Conservation (phyloP, 2,888 invertebrate genomes). For the Temnothorax unifasciatus region DNA sequence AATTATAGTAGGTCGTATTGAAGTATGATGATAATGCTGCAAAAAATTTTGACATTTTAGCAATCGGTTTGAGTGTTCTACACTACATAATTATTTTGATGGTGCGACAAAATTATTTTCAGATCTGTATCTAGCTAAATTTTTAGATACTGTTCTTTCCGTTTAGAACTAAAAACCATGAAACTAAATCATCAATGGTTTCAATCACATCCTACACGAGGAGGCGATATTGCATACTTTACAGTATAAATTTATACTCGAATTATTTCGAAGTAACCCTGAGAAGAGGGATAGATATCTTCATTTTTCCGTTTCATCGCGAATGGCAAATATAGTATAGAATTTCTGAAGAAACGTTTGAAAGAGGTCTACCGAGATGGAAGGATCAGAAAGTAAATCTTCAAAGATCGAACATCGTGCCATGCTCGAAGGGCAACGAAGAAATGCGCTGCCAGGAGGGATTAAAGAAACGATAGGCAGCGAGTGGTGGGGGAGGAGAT, state of each 20-base stretch:
- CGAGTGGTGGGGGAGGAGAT: background rate
- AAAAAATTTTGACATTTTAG: too few relatives aligned
- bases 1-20: too few relatives aligned
- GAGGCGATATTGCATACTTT: slow-evolving; percentile 5
- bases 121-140: too few relatives aligned
- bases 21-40: too few relatives aligned
- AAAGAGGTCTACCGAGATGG: slow-evolving; percentile 3
- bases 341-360: background rate
- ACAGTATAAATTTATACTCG: background rate
- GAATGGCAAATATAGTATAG: slow-evolving; percentile 3
- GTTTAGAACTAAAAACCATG: slow-evolving; percentile 9
- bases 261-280: slow-evolving; percentile 16
- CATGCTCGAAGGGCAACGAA: background rate
- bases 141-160: too few relatives aligned
- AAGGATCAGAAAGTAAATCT: slow-evolving; percentile 20
- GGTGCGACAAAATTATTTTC: too few relatives aligned
- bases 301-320: background rate
- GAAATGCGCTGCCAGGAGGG: background rate
- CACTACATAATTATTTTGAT: too few relatives aligned
- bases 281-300: background rate
- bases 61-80: too few relatives aligned
- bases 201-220: background rate
- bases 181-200: background rate
- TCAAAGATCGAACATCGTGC: slow-evolving; percentile 30
- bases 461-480: background rate